A percentile compares a stretch with the other conserved stretches of the same genome.
These are phyloP conservation scores for Rhea pennata DNA, from an alignment of 2,113 vertebrate genomes.

Conservation along the genomic window DNA sequence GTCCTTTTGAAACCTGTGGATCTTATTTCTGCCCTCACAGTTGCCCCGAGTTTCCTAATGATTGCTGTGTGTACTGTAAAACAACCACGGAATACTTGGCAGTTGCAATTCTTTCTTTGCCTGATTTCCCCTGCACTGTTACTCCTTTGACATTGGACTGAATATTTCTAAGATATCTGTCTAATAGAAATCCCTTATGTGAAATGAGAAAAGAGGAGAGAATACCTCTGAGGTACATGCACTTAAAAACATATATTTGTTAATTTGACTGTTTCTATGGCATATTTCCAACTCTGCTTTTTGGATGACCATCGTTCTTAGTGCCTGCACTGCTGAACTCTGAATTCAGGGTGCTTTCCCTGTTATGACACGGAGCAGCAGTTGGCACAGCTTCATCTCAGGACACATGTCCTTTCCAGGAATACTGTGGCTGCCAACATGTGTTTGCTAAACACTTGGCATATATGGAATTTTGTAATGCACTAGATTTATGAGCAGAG, in stretches of 20 bases:
- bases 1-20: not conserved
- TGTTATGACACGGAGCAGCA: conserved; percentile 8
- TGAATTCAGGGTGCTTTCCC: not conserved
- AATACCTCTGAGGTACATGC: not conserved
- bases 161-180: not conserved
- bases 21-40: not conserved
- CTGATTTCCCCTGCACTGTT: not conserved
- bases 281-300: not conserved
- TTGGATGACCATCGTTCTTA: conserved; percentile 8
- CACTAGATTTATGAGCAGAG: conserved; percentile 33
- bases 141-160: not conserved
- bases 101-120: not conserved
- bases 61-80: not conserved
- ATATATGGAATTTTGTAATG: not conserved
- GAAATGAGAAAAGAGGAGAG: not conserved
- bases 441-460: conserved; percentile 69
- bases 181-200: not conserved
- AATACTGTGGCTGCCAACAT: conserved; percentile 43
- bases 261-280: not conserved
- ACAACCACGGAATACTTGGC: not conserved
- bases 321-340: not conserved
- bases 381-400: conserved; percentile 59
- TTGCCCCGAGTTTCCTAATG: not conserved
- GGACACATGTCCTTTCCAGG: conserved; percentile 60
- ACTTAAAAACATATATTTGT: not conserved